Evolutionary conservation across 2,797 vertebrate genomes (phyloP), one percentile per base, ranked within the genome.

Genomic region (Hippoglossus hippoglossus): DNA sequence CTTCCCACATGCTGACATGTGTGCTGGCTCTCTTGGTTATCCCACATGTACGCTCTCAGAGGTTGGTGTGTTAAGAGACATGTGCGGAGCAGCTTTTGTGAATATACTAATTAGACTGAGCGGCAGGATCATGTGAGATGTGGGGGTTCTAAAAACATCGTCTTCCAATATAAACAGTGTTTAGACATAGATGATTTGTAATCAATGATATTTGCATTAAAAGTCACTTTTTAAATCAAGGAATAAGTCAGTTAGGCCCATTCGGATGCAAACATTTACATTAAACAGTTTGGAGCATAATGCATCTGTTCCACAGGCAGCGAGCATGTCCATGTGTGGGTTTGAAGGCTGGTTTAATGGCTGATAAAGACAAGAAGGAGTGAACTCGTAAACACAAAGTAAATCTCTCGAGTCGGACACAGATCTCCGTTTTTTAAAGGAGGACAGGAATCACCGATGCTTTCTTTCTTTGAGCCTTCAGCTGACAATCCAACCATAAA

Each of bases 11-110:
- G 73, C 67, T 44, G 41, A 44, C 41, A 44, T 46, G 44, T 46
- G 64, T 60, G 62, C 65, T 59, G 25, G 52, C 66, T 36, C 55
- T 71, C 83, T 87, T 92, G 78, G 89, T 86, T 87, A 75, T 79
- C 77, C 83, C 82, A 73, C 77, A 76, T 34, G n/a, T 67, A 41
- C 26, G 34, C 25, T 39, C 83, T 83, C 82, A 84, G 85, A 91
- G 71, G 84, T 83, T 70, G 9, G 63, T 59, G 60, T 56, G 49
- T 55, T 54, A 66, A 65, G 57, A 66, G 44, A 88, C 87, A 91
- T 84, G 85, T 91, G 91, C 53, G 5, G 68, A 52, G 67, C 87
- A 88, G 80, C 4, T 18, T 57, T 68, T n/a, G 71, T 2, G 34
- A 69, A 28, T 0, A 46, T 60, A 59, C 84, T 75, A 84, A 89